Evolutionary conservation across 2,113 vertebrate genomes (phyloP).

Genomic region (Saguinus midas): DNA sequence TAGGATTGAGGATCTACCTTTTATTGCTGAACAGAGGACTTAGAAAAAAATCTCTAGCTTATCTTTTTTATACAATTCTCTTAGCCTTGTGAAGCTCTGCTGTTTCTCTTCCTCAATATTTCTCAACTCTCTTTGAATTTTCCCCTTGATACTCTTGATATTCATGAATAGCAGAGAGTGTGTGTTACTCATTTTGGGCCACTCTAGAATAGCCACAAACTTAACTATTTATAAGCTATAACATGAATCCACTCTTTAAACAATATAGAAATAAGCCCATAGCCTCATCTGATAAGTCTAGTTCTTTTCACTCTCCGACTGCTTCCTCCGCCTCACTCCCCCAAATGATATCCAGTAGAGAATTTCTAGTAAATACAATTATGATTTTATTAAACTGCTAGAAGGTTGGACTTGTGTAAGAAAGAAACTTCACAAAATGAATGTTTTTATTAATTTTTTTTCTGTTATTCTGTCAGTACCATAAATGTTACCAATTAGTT

Average conservation of each 20-base stretch:
- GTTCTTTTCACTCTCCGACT: not conserved
- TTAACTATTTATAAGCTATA: not conserved
- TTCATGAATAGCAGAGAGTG: not conserved
- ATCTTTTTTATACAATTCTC: not conserved
- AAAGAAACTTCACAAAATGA: not conserved
- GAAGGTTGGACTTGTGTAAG: not conserved
- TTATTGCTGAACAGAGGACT: not conserved
- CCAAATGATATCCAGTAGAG: not conserved
- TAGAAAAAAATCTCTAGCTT: not conserved
- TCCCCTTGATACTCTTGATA: not conserved
- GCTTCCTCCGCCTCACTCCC: not conserved
- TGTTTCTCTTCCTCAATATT: not conserved
- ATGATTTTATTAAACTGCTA: not conserved
- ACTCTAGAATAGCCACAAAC: not conserved
- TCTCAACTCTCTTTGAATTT: constrained; percentile 2
- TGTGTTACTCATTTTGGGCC: not conserved
- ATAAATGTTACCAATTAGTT: not conserved
- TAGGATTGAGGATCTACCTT: not conserved
- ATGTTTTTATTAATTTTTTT: not conserved
- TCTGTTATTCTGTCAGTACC: not conserved
- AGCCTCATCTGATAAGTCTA: not conserved
- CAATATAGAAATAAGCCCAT: not conserved
- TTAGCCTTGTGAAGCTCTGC: not conserved
- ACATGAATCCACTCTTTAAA: not conserved
- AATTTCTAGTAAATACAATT: not conserved